Base-by-base conservation (phyloP, 2,113 vertebrate genomes). In the Edolisoma coerulescens region DNA sequence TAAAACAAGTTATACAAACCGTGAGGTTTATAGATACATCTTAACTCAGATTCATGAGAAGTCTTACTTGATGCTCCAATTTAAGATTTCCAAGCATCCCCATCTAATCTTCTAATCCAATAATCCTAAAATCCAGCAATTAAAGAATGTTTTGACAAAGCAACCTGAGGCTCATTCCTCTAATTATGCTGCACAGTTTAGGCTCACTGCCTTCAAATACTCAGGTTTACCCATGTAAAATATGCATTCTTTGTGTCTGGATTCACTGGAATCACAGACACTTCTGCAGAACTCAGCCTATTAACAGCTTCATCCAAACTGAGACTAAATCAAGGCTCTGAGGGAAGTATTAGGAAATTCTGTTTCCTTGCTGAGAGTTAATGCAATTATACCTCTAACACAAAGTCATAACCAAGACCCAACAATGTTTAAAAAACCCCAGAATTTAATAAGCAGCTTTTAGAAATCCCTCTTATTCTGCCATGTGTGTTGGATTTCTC, bases 91-190 rank as follows among this genome's bases (percentile, higher is more conserved):
- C 52, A 96, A 71, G 83, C 85, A 86, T 86, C 67, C 67, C 32
- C 30, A 88, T 92, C 85, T 96, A 94, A 97, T 96, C 92, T 94
- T 92, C 79, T 96, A 96, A 97, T 96, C 95, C 95, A 96, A 86
- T 95, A 97, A 96, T 95, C 87, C 93, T 60, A 92, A 93, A 96
- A 95, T 95, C 95, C 93, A 93, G 95, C 76, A 96, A 88, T 94
- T 96, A 96, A 92, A 96, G 68, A 96, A 90, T 81, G 88, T 84
- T 97, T 96, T 90, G 60, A 90, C 90, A 95, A 95, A 94, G 87
- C 84, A 88, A 92, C 88, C 71, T 67, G 76, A 94, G 59, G 56
- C 64, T 96, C 75, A 93, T 86, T 94, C 93, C 87, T 96, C 81
- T 93, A 94, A 96, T 93, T 93, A 93, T 52, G 54, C 57, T 44